Evolutionary conservation across 2,113 vertebrate species (phyloP).

Genomic region (Diphyllodes magnificus): DNA sequence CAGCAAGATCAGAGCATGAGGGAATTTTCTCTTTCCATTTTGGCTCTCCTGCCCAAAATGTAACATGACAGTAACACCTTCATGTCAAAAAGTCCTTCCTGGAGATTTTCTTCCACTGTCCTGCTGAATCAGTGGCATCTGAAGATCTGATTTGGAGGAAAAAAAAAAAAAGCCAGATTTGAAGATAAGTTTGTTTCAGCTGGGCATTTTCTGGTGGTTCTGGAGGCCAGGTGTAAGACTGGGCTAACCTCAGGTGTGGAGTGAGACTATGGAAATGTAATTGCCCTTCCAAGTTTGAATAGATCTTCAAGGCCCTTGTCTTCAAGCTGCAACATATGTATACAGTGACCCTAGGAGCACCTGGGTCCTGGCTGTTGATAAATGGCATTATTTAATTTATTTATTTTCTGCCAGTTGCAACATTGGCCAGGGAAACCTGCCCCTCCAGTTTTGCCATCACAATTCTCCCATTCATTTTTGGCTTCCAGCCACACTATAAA

Average conservation of each 20-base stretch:
- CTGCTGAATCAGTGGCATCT: not conserved
- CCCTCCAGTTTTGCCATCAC: conserved; percentile 52
- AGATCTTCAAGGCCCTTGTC: not conserved
- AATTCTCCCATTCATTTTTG: conserved; percentile 16
- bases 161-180: not conserved
- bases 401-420: conserved; percentile 39
- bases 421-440: conserved; percentile 49
- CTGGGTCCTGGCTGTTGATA: conserved; percentile 26
- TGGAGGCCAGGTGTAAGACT: not conserved
- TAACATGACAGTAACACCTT: not conserved
- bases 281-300: not conserved
- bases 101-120: not conserved
- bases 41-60: not conserved
- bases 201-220: not conserved
- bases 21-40: not conserved
- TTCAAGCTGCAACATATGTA: not conserved
- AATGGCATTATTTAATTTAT: conserved; percentile 46
- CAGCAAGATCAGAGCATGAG: not conserved
- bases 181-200: not conserved
- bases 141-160: not conserved
- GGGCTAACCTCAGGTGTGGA: not conserved
- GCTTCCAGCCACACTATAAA: conserved; percentile 51
- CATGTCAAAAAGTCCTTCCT: not conserved
- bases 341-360: conserved; percentile 17
- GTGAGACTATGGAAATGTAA: not conserved